A percentile compares a stretch with the other conserved stretches of the same genome.
phyloP scores from a whole-genome alignment of 2,797 vertebrate species.

The Euphonia xanthogaster region DNA sequence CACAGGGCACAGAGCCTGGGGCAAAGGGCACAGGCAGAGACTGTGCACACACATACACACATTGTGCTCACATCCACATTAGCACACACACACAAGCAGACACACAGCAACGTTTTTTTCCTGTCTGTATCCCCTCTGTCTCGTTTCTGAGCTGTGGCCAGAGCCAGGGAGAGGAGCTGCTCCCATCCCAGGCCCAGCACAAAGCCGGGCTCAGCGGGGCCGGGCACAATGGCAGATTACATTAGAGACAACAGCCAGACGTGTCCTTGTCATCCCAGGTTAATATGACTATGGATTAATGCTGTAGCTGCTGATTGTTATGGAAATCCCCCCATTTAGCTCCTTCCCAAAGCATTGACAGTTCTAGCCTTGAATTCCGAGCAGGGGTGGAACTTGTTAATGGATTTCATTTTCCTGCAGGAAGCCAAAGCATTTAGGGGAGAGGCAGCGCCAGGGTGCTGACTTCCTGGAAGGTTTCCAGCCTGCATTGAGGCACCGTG shows the following conservation, averaged over 20 bases:
- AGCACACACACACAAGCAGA: neutral
- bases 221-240: slow-evolving; percentile 40
- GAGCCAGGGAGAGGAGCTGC: slow-evolving; percentile 1
- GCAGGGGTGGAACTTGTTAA: slow-evolving; percentile 61
- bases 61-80: too few species aligned
- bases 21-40: fast-evolving
- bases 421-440: slow-evolving; percentile 40
- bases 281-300: slow-evolving; percentile 66
- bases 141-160: neutral
- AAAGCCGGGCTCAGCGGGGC: slow-evolving; percentile 32
- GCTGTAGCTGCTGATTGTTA: slow-evolving; percentile 66
- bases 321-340: slow-evolving; percentile 63
- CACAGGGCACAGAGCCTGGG: neutral
- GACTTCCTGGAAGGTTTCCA: slow-evolving; percentile 51
- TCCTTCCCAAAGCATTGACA: slow-evolving; percentile 61
- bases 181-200: slow-evolving; percentile 11
- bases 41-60: neutral
- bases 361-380: slow-evolving; percentile 47
- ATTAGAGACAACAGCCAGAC: slow-evolving; percentile 52
- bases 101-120: neutral
- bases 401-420: slow-evolving; percentile 60
- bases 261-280: slow-evolving; percentile 66
- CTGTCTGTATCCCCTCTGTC: neutral
- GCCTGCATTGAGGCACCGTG: neutral
- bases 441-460: neutral